Base-by-base conservation (phyloP, 1,140 invertebrate genomes). In the Drosophila persimilis region DNA sequence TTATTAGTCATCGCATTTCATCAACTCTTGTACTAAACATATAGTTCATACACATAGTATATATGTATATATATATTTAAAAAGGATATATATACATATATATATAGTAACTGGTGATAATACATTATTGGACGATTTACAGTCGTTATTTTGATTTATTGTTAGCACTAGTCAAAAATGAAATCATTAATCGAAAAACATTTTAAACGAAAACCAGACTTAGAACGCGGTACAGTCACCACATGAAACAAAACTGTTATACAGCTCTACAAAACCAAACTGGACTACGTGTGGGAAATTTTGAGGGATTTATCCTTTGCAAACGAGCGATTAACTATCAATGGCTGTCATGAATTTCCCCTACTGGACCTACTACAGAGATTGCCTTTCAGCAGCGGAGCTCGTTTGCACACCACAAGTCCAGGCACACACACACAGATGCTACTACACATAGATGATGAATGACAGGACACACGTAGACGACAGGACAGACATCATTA, bases 91-190 rank as follows among this genome's bases (percentile, higher is more conserved):
- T 56, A 47, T 20, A 47, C 20, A 39, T 57, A 64, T 59, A 48
- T 15, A 51, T 39, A 59, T 15, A 61, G 11, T 63, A 71, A 72
- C 26, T 74, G 43, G 75, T 84, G 79, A 74, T 78, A 44, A 70
- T 70, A 79, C 70, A 74, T 66, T 56, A 39, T 84, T 62, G 13
- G 56, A 84, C 80, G 55, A 50, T 67, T 62, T 63, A 60, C 59
- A 66, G 58, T 60, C 24, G 24, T n/a, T 61, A 57, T 53, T 50
- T 46, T 52, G 9, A 47, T 72, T 66, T 53, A 11, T 50, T 56
- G 54, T 39, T 39, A 39, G 45, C 69, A 35, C 81, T 88, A 86
- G 48, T 88, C 83, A 86, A 88, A 86, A 86, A 77, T 50, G 55
- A 71, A 77, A 43, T 35, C 75, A 22, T 46, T 52, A 29, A 51